Conservation (phyloP, 1,140 invertebrate genomes). For the Achroia grisella region DNA sequence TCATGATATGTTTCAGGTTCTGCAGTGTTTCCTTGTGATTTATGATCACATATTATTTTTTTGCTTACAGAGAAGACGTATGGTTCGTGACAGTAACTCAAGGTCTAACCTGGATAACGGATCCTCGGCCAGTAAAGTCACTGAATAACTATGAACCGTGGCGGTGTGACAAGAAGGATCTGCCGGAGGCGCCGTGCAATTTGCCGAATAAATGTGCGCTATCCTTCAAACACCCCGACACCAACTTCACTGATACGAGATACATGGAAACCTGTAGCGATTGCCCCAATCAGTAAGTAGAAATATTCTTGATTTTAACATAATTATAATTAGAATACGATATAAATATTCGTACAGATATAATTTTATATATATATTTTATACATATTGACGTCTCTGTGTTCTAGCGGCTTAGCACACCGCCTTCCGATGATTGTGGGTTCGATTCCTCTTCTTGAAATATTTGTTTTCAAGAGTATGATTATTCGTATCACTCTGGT, state of each 20-base stretch:
- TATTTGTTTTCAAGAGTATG: no score
- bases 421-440: no score
- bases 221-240: slow-evolving; percentile 82
- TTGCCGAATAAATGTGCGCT: slow-evolving; percentile 89
- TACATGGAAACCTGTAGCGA: slow-evolving; percentile 92
- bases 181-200: slow-evolving; percentile 84
- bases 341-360: no score
- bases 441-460: no score
- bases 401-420: no score
- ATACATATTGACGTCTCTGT: no score
- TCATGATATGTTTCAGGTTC: no score
- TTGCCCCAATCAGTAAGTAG: slow-evolving; percentile 84
- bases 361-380: no score
- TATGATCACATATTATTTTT: slow-evolving; percentile 10
- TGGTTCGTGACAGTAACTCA: slow-evolving; percentile 95
- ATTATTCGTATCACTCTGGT: no score
- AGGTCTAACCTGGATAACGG: slow-evolving; percentile 92
- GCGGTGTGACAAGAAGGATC: slow-evolving; percentile 85
- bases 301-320: no score
- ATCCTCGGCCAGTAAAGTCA: slow-evolving; percentile 82
- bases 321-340: no score
- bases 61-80: slow-evolving; percentile 83
- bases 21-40: no score
- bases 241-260: slow-evolving; percentile 85
- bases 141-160: slow-evolving; percentile 85